Evolutionary conservation across 2,888 invertebrate species (phyloP), one percentile per base, ranked within the genome.

Genomic region (Ochropacha duplaris): DNA sequence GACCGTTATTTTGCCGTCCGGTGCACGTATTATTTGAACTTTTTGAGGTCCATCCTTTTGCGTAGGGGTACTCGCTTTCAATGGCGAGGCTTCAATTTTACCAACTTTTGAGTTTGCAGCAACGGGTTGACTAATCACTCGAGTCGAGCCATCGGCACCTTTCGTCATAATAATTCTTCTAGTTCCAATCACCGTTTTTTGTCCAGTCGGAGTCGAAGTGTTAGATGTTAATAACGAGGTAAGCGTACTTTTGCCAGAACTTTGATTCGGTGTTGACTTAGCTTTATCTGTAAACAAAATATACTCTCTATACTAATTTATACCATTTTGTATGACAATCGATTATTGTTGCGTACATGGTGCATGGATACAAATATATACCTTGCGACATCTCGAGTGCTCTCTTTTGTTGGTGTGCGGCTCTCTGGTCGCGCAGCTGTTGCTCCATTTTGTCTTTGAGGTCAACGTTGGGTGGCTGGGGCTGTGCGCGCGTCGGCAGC

Each of bases 361-460:
- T 36, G 5, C 9, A n/a, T n/a, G n/a, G n/a, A 36, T 22, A 39
- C 2, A 50, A 31, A 22, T 16, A n/a, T 22, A 9, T 82, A 95
- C 95, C 94, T 89, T 94, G 94, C 52, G 94, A 93, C 74, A 94
- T 84, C 78, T 96, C 96, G 39, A 95, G 76, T 0, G 95, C 95
- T 55, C 97, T 93, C 84, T 98, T 98, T 76, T 98, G 98, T 77
- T 98, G 97, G 87, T 97, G 97, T 0, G 97, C 97, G 22, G 97
- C 96, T 62, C 98, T 90, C 81, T 98, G 98, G 73, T 97, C 94
- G 58, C 97, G 95, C 65, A 98, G 87, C 79, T 98, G 97, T 66
- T 97, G 97, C 78, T 98, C 98, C 96, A 98, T 96, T 85, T 97
- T 97, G 72, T 98, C 98, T 84, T 97, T 97, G 62, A 96, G 95